These are phyloP conservation scores for Gerris buenoi DNA, from an alignment of 1,140 invertebrate species.

Conservation along the genomic window DNA sequence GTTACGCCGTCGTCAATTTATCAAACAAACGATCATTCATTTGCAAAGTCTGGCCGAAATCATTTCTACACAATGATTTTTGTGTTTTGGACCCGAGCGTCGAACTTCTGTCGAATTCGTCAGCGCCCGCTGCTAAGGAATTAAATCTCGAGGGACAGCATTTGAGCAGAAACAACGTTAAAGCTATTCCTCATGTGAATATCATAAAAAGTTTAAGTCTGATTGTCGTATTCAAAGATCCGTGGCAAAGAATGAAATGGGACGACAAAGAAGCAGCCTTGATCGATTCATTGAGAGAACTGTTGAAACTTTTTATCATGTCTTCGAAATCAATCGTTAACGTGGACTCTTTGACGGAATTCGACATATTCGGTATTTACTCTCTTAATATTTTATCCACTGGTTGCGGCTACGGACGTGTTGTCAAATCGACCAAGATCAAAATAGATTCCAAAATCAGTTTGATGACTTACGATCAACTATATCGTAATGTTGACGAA, in stretches of 20 bases:
- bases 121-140: too few species aligned
- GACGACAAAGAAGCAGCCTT: constrained; percentile 4
- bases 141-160: too few species aligned
- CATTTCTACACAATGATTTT: background rate
- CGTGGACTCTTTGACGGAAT: constrained; percentile 5
- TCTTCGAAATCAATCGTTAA: constrained; percentile 4
- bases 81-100: constrained; percentile 2
- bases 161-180: background rate
- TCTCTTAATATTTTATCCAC: constrained; percentile 11
- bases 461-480: constrained; percentile 11
- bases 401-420: constrained; percentile 9
- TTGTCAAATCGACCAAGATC: constrained; percentile 9
- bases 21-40: background rate
- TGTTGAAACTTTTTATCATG: constrained; percentile 17
- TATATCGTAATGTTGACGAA: background rate
- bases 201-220: constrained; percentile 10
- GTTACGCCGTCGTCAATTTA: background rate
- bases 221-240: constrained; percentile 9
- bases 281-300: constrained; percentile 8
- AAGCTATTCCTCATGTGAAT: background rate
- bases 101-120: too few species aligned
- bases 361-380: constrained; percentile 6
- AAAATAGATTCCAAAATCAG: constrained; percentile 10
- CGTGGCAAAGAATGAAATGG: constrained; percentile 7
- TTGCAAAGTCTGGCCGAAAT: background rate